phyloP scores from a whole-genome alignment of 2,113 vertebrate species.

The Pheucticus melanocephalus region DNA sequence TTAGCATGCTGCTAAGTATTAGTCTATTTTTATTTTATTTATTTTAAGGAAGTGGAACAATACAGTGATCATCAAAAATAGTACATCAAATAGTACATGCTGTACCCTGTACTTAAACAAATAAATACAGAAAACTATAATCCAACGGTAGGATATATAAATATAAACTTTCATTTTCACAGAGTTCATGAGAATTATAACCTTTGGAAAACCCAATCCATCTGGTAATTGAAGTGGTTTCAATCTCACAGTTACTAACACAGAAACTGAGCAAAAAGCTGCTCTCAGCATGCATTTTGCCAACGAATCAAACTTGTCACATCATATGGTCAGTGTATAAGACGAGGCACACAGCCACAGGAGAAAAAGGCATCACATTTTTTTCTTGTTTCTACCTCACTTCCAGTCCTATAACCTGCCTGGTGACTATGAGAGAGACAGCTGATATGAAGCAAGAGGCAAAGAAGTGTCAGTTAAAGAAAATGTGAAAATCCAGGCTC shows the following conservation, averaged over 20 bases:
- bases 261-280: neutral
- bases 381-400: neutral
- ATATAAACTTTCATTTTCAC: conserved; percentile 15
- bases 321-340: neutral
- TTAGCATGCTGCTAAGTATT: neutral
- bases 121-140: conserved; percentile 48
- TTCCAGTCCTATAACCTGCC: neutral
- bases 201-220: neutral
- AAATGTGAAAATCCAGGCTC: neutral
- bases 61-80: conserved; percentile 33
- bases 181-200: conserved; percentile 21
- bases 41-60: conserved; percentile 59
- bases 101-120: conserved; percentile 40
- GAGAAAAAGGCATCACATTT: neutral
- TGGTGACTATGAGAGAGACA: neutral
- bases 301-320: neutral
- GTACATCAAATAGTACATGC: conserved; percentile 31
- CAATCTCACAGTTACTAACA: neutral
- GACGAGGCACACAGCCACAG: neutral
- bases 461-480: neutral
- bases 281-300: neutral
- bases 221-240: neutral
- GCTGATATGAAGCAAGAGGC: neutral
- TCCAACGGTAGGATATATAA: conserved; percentile 6
- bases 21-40: conserved; percentile 53